Evolutionary conservation across 2,888 invertebrate genomes (phyloP).

Genomic region (Amphimallon solstitiale): DNA sequence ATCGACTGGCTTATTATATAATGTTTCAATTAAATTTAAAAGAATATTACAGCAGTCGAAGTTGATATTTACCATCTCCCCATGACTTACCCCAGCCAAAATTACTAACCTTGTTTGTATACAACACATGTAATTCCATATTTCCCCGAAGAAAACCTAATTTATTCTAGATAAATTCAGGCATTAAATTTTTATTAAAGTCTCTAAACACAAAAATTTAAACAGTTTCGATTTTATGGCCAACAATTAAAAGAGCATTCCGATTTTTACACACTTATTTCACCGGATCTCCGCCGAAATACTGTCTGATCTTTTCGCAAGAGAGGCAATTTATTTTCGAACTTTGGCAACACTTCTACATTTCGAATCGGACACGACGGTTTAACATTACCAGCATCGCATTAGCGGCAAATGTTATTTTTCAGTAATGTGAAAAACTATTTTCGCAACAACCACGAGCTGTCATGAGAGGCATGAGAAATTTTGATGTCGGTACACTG

Average conservation of each 20-base stretch:
- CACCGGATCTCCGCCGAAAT: constrained; percentile 22
- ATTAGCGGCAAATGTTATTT: constrained; percentile 4
- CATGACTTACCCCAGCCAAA: no score
- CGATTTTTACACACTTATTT: constrained; percentile 26
- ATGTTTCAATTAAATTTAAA: no score
- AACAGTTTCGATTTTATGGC: neutral
- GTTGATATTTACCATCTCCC: no score
- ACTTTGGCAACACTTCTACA: constrained; percentile 37
- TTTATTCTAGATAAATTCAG: neutral
- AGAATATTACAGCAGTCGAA: no score
- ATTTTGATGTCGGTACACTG: no score
- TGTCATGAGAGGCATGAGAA: no score
- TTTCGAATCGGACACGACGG: constrained; percentile 28
- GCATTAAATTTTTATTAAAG: no score
- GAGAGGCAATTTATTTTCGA: constrained; percentile 38
- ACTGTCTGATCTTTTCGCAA: constrained; percentile 33
- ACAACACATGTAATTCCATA: constrained; percentile 26
- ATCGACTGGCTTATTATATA: no score
- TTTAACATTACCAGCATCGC: constrained; percentile 5
- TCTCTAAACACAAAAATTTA: neutral
- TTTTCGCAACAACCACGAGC: neutral
- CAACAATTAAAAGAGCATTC: neutral
- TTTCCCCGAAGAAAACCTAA: neutral
- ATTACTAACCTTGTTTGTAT: neutral
- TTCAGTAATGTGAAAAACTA: constrained; percentile 17